Evolutionary conservation across 2,113 vertebrate genomes (phyloP).

Genomic region (Cercopithecus mona): DNA sequence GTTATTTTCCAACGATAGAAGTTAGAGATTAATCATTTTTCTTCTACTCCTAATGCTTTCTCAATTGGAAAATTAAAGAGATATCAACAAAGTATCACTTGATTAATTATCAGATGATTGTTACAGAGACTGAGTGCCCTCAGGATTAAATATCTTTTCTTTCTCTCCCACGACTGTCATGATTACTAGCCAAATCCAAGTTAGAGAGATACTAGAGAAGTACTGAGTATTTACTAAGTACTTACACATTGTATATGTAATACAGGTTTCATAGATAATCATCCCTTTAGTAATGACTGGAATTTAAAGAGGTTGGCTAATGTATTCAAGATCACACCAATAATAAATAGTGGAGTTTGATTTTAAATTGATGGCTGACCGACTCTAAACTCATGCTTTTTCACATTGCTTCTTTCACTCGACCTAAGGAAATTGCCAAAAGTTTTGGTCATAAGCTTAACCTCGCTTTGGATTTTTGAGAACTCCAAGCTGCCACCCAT

Average conservation of each 20-base stretch:
- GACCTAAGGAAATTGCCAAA: not conserved
- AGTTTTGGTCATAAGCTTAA: not conserved
- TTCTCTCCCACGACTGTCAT: not conserved
- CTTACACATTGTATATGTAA: not conserved
- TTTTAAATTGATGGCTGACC: not conserved
- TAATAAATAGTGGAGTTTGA: not conserved
- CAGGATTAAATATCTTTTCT: not conserved
- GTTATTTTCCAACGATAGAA: not conserved
- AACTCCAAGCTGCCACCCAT: not conserved
- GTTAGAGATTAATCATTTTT: constrained; percentile 27
- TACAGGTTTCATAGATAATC: not conserved
- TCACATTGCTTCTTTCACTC: not conserved
- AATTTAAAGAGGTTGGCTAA: not conserved
- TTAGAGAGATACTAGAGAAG: not conserved
- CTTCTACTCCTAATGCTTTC: constrained; percentile 39
- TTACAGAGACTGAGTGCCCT: not conserved
- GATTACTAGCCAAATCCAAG: not conserved
- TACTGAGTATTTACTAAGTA: not conserved
- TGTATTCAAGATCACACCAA: not conserved
- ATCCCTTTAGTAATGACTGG: not conserved
- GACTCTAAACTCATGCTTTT: not conserved
- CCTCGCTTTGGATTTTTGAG: not conserved
- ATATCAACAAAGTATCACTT: not conserved
- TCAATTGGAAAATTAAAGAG: constrained; percentile 3
- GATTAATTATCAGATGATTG: not conserved